A percentile compares a stretch with the other conserved stretches of the same genome.
These are phyloP conservation scores for Brienomyrus longianalis DNA, from an alignment of 2,113 vertebrate genomes.

Conservation along the genomic window DNA sequence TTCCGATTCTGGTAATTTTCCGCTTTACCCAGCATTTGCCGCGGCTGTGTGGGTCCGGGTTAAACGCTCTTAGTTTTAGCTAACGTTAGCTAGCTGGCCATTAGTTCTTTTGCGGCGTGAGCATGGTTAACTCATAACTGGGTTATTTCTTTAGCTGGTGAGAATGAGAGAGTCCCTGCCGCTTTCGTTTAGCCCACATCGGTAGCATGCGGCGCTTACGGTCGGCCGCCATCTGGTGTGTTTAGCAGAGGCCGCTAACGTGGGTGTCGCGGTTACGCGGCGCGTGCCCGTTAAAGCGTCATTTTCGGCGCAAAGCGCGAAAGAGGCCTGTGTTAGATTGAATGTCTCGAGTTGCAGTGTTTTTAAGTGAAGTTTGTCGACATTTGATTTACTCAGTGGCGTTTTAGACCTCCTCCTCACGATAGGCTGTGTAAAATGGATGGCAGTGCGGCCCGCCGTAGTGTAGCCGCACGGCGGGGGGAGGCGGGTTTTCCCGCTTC, in stretches of 20 bases:
- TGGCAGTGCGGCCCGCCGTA: background rate
- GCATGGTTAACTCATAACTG: background rate
- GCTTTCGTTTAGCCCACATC: background rate
- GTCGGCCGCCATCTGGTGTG: background rate
- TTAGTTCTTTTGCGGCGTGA: background rate
- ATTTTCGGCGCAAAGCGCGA: background rate
- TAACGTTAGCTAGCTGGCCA: background rate
- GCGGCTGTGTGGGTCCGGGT: background rate
- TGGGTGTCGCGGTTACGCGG: background rate
- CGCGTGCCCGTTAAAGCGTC: background rate
- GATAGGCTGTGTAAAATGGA: background rate
- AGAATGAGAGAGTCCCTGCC: background rate
- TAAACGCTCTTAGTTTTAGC: background rate
- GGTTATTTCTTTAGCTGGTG: background rate
- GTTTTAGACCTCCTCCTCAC: background rate
- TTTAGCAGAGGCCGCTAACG: conserved; percentile 1
- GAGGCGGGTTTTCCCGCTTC: conserved; percentile 6
- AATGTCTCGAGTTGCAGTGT: background rate
- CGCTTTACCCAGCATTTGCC: background rate
- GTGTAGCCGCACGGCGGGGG: background rate
- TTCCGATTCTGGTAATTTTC: background rate
- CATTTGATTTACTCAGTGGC: background rate
- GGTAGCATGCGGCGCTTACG: background rate
- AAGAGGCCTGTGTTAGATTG: background rate
- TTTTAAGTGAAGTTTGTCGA: background rate